These are phyloP conservation scores for Scaptomyza montana DNA, from an alignment of 1,140 invertebrate genomes.

Conservation along the genomic window DNA sequence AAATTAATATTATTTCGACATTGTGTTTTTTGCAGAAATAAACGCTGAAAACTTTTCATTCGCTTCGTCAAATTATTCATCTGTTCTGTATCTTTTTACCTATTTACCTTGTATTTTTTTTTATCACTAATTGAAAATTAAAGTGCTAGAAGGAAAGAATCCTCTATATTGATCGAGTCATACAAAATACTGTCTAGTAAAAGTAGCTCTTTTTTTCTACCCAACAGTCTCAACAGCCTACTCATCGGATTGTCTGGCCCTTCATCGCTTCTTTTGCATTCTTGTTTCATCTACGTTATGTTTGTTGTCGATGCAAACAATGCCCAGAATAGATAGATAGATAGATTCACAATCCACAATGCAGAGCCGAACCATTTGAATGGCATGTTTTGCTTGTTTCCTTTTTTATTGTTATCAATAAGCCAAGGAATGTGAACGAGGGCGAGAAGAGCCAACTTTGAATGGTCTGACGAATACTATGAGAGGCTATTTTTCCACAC, in stretches of 20 bases:
- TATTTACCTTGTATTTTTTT: slow-evolving; percentile 52
- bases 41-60: slow-evolving; percentile 48
- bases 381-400: slow-evolving; percentile 26
- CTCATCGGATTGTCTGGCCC: slow-evolving; percentile 17
- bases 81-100: background rate
- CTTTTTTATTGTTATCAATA: slow-evolving; percentile 51
- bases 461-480: slow-evolving; percentile 11
- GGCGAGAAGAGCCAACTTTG: background rate
- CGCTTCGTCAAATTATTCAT: background rate
- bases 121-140: slow-evolving; percentile 80
- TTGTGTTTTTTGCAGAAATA: slow-evolving; percentile 56
- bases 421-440: slow-evolving; percentile 20
- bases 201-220: slow-evolving; percentile 10
- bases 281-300: slow-evolving; percentile 20
- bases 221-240: slow-evolving; percentile 3
- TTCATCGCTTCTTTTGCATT: background rate
- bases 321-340: slow-evolving; percentile 28
- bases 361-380: slow-evolving; percentile 40
- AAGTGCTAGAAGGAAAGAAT: slow-evolving; percentile 44
- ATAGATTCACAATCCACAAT: slow-evolving; percentile 29
- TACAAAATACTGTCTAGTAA: slow-evolving; percentile 41
- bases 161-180: background rate
- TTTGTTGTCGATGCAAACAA: slow-evolving; percentile 31
- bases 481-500: slow-evolving; percentile 13
- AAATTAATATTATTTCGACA: slow-evolving; percentile 81